Evolutionary conservation across 2,797 vertebrate genomes (phyloP), one percentile per base, ranked within the genome.

Genomic region (Austrolebias charrua): DNA sequence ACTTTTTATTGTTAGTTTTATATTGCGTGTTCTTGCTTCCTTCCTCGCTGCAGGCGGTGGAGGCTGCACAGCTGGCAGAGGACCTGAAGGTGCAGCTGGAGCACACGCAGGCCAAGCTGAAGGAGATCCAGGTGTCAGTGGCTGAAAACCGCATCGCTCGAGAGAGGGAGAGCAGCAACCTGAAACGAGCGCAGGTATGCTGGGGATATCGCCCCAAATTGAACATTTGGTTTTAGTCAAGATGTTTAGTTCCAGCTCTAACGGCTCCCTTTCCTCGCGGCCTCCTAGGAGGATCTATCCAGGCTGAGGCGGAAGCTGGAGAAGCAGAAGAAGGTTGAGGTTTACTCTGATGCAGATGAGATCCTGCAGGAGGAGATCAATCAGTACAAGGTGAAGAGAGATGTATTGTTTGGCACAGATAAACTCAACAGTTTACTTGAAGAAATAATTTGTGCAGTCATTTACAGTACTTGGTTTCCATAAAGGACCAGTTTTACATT

Each of bases 351-450:
- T 16, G 96, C 96, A 0, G 96, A 98, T 8, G 95, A 98, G 86
- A 98, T 98, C 86, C 86, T 98, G 29, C 95, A 97, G 85, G 96
- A 98, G 83, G 96, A 98, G 88, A 98, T 98, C 82, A 97, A 97
- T 86, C 96, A 98, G 71, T 97, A 97, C 76, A 95, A 96, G 94
- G 96, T 96, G 69, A 79, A 55, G 52, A 54, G 33, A 52, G 48
- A 51, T 43, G 8, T 56, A 51, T 31, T 29, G 24, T 47, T 2
- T 6, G 43, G 43, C 43, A 16, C 43, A 46, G 9, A 18, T 18
- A 9, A 18, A n/a, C n/a, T n/a, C n/a, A n/a, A 18, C 9, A n/a
- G n/a, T 13, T 40, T 38, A 24, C 2, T 7, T 35, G 2, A 35
- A 16, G 43, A 15, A 45, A 5, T 15, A 6, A 45, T n/a, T 15